Conservation (phyloP, 2,113 vertebrate genomes). For the mouse (Mus musculus) region DNA sequence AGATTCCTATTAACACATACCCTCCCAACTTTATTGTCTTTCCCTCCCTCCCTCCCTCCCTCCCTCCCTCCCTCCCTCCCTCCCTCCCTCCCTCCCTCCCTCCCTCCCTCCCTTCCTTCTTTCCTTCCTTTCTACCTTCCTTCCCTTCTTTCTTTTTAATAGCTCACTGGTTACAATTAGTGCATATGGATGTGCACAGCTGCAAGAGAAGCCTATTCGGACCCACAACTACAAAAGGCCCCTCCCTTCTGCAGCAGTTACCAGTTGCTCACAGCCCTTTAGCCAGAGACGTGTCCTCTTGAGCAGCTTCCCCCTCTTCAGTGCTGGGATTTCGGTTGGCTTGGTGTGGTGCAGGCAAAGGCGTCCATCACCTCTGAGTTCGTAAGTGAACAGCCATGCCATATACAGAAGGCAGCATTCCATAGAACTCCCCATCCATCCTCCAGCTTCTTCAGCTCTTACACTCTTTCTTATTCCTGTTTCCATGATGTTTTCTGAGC, state of each 20-base stretch:
- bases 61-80: too few relatives aligned
- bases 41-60: not conserved
- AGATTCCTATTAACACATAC: not conserved
- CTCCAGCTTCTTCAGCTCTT: not conserved
- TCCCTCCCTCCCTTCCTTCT: too few relatives aligned
- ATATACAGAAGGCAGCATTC: not conserved
- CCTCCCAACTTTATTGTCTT: not conserved
- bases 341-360: not conserved
- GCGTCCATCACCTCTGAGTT: not conserved
- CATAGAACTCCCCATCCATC: not conserved
- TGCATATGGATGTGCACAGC: not conserved
- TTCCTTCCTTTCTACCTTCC: too few relatives aligned
- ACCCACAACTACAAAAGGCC: not conserved
- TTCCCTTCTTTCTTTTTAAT: not conserved
- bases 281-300: not conserved
- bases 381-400: not conserved
- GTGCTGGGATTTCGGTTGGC: not conserved
- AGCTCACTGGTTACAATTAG: not conserved
- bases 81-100: not conserved
- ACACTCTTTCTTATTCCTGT: not conserved
- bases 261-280: not conserved
- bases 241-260: not conserved
- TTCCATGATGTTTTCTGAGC: not conserved
- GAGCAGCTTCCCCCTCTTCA: not conserved
- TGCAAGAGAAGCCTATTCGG: not conserved